Evolutionary conservation across 2,113 vertebrate genomes (phyloP), one percentile per base, ranked within the genome.

Genomic region (Chascanopsetta lugubris): DNA sequence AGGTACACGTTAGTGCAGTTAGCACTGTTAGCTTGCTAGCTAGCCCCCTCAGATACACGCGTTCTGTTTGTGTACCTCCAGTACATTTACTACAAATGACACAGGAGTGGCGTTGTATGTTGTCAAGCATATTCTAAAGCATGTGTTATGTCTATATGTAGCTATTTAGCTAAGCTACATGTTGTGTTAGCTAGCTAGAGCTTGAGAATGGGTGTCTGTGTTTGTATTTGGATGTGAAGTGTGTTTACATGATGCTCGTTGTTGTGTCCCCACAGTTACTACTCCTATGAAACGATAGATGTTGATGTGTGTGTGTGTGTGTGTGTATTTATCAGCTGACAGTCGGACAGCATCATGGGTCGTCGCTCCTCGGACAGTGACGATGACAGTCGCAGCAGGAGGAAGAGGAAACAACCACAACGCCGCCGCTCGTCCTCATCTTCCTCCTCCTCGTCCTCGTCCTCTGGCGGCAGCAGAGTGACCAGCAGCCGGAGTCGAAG

Each of bases 331-430:
- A 12, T 40, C 1, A 47, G 27, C 48, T 71, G 57, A 77, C 24
- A 47, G 49, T 13, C 43, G 57, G 45, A 12, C 63, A 90, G 60
- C 72, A 98, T 8, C 72, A 98, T 98, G 97, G 96, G 96, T 20
- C 95, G 94, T 7, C 94, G 85, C 61, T 97, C 96, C 2, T 97
- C 96, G 9, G 97, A 97, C 82, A 97, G 96, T 0, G 96, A 97
- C 62, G 95, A 95, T 36, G 95, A 95, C 72, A 91, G 69, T 43
- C 91, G 94, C 70, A 94, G 93, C 87, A 91, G 86, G 54, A 94
- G 92, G 83, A 96, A 93, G 80, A 98, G 89, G 63, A 97, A 95
- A 89, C 96, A 97, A 43, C 93, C n/a, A n/a, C n/a, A n/a, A n/a
- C n/a, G n/a, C n/a, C n/a, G 94, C 1, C 87, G 93, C 8, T 92